Evolutionary conservation across 2,797 vertebrate species (phyloP), one percentile per base, ranked within the genome.

Genomic region (Thaleichthys pacificus): DNA sequence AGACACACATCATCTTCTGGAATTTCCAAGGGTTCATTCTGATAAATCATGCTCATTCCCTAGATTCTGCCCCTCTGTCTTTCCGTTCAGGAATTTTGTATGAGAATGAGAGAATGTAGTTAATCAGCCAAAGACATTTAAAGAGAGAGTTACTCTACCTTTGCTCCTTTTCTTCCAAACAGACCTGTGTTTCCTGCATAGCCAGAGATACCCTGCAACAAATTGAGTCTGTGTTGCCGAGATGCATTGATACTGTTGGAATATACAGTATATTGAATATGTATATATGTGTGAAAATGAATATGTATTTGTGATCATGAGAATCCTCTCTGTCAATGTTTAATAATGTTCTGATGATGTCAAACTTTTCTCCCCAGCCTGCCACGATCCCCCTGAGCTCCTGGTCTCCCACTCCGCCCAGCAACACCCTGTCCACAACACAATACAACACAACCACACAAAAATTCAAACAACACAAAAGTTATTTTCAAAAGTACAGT

Each of bases 181-280:
- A 77, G 49, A 30, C 79, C 79, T 19, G 77, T 56, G 66, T 79
- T 81, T 30, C 82, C 82, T n/a, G 65, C 51, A 54, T 81, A 83
- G 32, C 82, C 82, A 12, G 22, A 1, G 49, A 73, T 47, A 19
- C 82, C 82, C 82, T 83, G 64, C 9, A 61, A 70, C 22, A 63
- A 38, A 57, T 7, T 65, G 7, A 60, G 12, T 5, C 21, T 17
- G 51, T 56, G 51, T 56, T 56, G 19, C 51, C 6, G 28, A 5
- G 51, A n/a, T 56, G 4, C 19, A 56, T n/a, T 51, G 51, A 47
- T 3, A 47, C 9, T 12, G 42, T 47, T 14, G 9, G 42, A 47
- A 47, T 47, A 12, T 12, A 14, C 42, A 47, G 11, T 3, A 11
- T 42, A 47, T 14, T 47, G 11, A 47, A 47, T 47, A 47, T 47